Evolutionary conservation across 1,140 invertebrate genomes (phyloP).

Genomic region (Pseudomyrmex flavicornis): DNA sequence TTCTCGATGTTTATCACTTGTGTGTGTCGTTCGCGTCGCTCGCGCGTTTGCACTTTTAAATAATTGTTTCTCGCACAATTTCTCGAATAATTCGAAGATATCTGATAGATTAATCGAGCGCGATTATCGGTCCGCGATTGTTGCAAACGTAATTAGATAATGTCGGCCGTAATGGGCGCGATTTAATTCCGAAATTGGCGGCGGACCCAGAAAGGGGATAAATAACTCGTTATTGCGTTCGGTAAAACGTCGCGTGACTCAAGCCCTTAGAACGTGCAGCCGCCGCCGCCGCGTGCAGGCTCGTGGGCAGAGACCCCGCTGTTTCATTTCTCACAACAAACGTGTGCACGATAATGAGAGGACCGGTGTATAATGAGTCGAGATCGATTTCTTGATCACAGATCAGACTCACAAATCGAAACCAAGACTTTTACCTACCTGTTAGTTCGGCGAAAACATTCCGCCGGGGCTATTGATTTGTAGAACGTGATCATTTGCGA

Average conservation of each 20-base stretch:
- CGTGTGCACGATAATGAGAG: slow-evolving; percentile 69
- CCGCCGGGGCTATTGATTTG: slow-evolving; percentile 10
- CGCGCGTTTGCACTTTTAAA: background rate
- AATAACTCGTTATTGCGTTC: slow-evolving; percentile 27
- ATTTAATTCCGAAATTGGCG: slow-evolving; percentile 46
- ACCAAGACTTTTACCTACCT: slow-evolving; percentile 59
- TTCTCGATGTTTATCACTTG: background rate
- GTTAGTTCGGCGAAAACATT: slow-evolving; percentile 66
- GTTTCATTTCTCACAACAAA: slow-evolving; percentile 67
- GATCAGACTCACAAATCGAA: slow-evolving; percentile 71
- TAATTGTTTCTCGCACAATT: no score
- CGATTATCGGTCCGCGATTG: background rate
- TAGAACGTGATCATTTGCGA: slow-evolving; percentile 25
- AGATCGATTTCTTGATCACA: slow-evolving; percentile 67
- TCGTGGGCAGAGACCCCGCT: slow-evolving; percentile 30
- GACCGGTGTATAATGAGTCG: slow-evolving; percentile 70
- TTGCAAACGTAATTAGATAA: slow-evolving; percentile 44
- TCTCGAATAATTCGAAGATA: background rate
- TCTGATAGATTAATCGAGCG: slow-evolving; percentile 17
- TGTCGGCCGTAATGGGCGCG: background rate
- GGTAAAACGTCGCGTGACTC: slow-evolving; percentile 62
- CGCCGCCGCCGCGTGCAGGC: slow-evolving; percentile 46
- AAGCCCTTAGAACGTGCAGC: slow-evolving; percentile 52
- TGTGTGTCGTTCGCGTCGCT: no score
- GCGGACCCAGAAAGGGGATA: background rate